These are phyloP conservation scores for Dolichopus griseipennis DNA, from an alignment of 2,888 invertebrate genomes.

Conservation along the genomic window DNA sequence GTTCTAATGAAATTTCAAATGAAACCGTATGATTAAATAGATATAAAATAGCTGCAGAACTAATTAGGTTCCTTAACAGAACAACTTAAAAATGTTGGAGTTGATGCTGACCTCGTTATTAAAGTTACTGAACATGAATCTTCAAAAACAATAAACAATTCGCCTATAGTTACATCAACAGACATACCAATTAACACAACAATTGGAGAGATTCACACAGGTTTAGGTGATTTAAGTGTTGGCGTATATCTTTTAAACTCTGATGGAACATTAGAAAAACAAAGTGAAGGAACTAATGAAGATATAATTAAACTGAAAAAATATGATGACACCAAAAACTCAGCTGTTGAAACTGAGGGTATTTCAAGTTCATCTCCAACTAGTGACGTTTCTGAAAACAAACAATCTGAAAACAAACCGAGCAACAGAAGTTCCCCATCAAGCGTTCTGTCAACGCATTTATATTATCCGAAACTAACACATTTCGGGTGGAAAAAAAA, in stretches of 20 bases:
- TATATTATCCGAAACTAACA: neutral
- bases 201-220: neutral
- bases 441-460: neutral
- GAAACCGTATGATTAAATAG: constrained; percentile 4
- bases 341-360: too few relatives aligned
- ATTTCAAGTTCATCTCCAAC: neutral
- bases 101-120: constrained; percentile 12
- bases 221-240: too few relatives aligned
- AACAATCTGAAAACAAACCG: neutral
- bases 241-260: neutral
- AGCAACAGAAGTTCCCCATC: neutral
- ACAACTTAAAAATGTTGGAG: too few relatives aligned
- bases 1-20: neutral
- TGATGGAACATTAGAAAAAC: neutral
- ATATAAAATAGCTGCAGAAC: constrained; percentile 13
- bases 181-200: neutral
- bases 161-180: neutral
- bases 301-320: neutral
- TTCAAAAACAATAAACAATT: neutral
- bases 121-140: constrained; percentile 12
- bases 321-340: too few relatives aligned
- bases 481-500: neutral
- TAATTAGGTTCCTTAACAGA: constrained; percentile 14
- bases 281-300: neutral
- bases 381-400: neutral